A percentile compares a stretch with the other conserved stretches of the same genome.
Conservation (phyloP, 2,888 invertebrate genomes). For the Morpho deidamia region DNA sequence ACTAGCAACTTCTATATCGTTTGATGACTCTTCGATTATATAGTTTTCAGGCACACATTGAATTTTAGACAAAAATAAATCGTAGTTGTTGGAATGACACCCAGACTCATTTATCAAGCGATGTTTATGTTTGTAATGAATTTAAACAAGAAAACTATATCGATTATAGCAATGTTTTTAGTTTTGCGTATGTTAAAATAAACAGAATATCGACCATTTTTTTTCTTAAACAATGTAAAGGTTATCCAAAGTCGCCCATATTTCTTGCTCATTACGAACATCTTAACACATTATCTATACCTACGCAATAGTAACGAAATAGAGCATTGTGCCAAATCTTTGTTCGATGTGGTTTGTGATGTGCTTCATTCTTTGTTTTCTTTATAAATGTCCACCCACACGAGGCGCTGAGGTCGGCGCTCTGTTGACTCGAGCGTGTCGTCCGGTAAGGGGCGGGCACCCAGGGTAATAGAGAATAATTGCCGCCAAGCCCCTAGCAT, state of each 20-base stretch:
- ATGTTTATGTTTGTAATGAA: too few relatives aligned
- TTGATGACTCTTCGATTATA: too few relatives aligned
- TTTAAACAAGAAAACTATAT: too few relatives aligned
- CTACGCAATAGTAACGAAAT: not conserved
- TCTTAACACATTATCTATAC: not conserved
- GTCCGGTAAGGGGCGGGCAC: slow-evolving; percentile 41
- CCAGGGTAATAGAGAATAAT: slow-evolving; percentile 50
- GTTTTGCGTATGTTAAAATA: not conserved
- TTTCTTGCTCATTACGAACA: not conserved
- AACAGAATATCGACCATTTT: not conserved
- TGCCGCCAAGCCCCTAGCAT: slow-evolving; percentile 38
- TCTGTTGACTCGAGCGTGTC: slow-evolving; percentile 26
- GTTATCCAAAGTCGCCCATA: slow-evolving; percentile 5
- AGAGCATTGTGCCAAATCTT: slow-evolving; percentile 8
- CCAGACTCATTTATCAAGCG: too few relatives aligned
- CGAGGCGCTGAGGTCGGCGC: slow-evolving; percentile 34
- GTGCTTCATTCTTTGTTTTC: slow-evolving; percentile 21
- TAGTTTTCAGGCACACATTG: too few relatives aligned
- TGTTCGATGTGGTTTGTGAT: slow-evolving; percentile 8
- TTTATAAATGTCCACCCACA: slow-evolving; percentile 33
- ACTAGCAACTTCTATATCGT: too few relatives aligned
- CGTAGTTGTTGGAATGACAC: too few relatives aligned
- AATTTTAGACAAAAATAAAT: too few relatives aligned
- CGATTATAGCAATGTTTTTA: too few relatives aligned
- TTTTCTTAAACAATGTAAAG: not conserved